phyloP scores from a whole-genome alignment of 2,888 invertebrate genomes.

The Meteorus cinctellus region DNA sequence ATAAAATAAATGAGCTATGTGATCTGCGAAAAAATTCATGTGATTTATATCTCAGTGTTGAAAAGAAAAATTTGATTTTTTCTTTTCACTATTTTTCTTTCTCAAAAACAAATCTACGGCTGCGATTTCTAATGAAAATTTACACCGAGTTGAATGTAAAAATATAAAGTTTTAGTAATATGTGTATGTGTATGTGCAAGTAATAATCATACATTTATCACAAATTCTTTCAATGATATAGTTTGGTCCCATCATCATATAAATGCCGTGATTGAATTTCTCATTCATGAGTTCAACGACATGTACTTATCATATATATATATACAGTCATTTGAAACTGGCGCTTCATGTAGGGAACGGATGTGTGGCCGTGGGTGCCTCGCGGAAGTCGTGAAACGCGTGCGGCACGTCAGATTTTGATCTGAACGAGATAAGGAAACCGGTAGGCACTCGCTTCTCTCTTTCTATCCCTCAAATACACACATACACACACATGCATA shows the following conservation, averaged over 20 bases:
- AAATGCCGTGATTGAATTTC: conserved; percentile 17
- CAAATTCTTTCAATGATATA: background rate
- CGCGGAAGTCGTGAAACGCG: conserved; percentile 63
- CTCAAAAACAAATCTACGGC: background rate
- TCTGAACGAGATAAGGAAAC: conserved; percentile 65
- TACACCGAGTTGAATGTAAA: background rate
- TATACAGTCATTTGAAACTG: conserved; percentile 16
- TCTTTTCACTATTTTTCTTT: background rate
- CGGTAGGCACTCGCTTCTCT: conserved; percentile 56
- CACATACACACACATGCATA: background rate
- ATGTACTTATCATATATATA: background rate
- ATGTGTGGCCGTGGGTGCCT: conserved; percentile 44
- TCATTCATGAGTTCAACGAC: conserved; percentile 30
- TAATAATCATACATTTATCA: conserved; percentile 3
- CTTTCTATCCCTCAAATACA: conserved; percentile 34
- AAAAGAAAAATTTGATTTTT: background rate
- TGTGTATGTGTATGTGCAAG: conserved; percentile 23
- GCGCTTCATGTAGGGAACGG: conserved; percentile 28
- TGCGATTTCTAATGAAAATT: background rate
- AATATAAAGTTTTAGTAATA: background rate
- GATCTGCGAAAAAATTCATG: background rate
- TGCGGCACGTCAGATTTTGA: conserved; percentile 68
- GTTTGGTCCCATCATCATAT: background rate
- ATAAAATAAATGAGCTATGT: background rate
- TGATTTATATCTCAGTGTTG: background rate